A percentile compares a stretch with the other conserved stretches of the same genome.
These are phyloP conservation scores for Ophiodon elongatus DNA, from an alignment of 2,113 vertebrate genomes.

Conservation along the genomic window DNA sequence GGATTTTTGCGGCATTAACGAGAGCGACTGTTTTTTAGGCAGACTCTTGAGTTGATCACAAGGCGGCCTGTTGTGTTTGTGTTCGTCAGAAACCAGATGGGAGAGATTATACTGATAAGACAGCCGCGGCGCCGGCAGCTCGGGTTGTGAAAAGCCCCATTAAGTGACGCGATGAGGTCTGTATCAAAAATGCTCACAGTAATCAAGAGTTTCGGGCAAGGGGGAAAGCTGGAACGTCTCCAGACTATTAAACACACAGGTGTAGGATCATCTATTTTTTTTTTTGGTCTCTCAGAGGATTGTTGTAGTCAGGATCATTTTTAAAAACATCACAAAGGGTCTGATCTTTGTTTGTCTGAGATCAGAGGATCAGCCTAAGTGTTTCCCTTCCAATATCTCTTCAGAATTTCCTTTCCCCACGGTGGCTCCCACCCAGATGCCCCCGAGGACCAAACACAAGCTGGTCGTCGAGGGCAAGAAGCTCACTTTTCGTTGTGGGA, in stretches of 20 bases:
- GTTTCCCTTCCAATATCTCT: constrained; percentile 14
- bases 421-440: constrained; percentile 85
- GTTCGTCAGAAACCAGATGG: constrained; percentile 49
- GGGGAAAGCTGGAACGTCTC: constrained; percentile 1
- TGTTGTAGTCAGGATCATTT: neutral
- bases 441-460: constrained; percentile 92
- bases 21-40: constrained; percentile 65
- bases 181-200: neutral
- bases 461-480: constrained; percentile 93
- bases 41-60: constrained; percentile 55
- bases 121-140: constrained; percentile 10
- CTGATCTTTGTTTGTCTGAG: neutral
- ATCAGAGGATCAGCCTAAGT: neutral
- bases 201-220: neutral
- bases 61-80: constrained; percentile 49
- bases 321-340: neutral
- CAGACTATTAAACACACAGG: neutral
- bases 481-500: constrained; percentile 95
- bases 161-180: constrained; percentile 25
- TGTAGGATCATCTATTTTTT: neutral
- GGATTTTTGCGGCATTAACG: constrained; percentile 76
- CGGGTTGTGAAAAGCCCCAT: constrained; percentile 1
- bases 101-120: constrained; percentile 52
- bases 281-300: neutral
- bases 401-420: constrained; percentile 96